Evolutionary conservation across 2,113 vertebrate genomes (phyloP).

Genomic region (Sylvilagus bachmani): DNA sequence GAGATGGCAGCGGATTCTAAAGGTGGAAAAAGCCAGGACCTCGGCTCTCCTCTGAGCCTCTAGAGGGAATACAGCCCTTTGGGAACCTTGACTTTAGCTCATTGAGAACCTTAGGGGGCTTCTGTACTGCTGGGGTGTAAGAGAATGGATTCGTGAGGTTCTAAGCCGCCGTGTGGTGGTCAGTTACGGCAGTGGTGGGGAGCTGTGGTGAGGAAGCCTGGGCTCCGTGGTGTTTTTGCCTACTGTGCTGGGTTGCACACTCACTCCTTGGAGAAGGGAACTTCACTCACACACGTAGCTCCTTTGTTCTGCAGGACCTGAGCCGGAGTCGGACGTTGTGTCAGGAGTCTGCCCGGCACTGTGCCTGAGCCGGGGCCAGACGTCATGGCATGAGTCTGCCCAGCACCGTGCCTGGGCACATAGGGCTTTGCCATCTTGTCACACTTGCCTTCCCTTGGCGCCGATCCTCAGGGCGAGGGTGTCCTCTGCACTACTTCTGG

Average conservation of each 20-base stretch:
- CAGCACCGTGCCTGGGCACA: too few relatives aligned
- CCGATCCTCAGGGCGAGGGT: not conserved
- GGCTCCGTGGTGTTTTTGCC: not conserved
- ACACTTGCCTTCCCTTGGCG: not conserved
- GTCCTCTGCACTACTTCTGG: not conserved
- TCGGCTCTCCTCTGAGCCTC: too few relatives aligned
- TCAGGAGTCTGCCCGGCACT: not conserved
- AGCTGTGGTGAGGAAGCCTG: not conserved
- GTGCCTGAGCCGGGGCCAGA: not conserved
- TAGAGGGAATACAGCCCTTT: too few relatives aligned
- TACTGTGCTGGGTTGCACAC: not conserved
- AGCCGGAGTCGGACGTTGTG: not conserved
- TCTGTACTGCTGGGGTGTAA: too few relatives aligned
- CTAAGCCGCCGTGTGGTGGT: not conserved
- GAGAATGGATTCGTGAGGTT: too few relatives aligned
- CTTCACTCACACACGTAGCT: not conserved
- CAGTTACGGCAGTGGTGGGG: not conserved
- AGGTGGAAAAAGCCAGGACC: not conserved
- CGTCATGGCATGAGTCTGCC: not conserved
- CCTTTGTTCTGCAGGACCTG: not conserved
- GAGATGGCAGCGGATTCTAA: not conserved
- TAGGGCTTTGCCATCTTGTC: not conserved
- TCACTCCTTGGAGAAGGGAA: not conserved
- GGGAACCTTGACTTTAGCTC: too few relatives aligned
- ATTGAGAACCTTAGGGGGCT: too few relatives aligned